Evolutionary conservation across 2,888 invertebrate species (phyloP), one percentile per base, ranked within the genome.

Genomic region (Scotopteryx bipunctaria): DNA sequence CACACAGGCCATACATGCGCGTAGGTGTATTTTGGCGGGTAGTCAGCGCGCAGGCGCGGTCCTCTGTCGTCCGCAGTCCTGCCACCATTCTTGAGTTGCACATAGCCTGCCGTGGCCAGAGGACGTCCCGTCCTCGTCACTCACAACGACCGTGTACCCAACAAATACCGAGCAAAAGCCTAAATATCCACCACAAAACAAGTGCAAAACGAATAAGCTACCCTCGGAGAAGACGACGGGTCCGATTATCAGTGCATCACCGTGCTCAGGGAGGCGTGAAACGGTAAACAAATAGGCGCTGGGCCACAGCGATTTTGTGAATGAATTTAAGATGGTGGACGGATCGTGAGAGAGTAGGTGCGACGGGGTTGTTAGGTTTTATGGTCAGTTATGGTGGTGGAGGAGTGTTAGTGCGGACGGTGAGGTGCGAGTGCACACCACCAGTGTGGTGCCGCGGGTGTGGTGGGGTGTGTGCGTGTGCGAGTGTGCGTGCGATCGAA

Each of bases 301-400:
- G 63, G 79, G 77, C 70, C 71, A 78, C 75, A 83, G 83, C 81
- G 79, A 85, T 84, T 89, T 90, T 89, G 89, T 90, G 89, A 90
- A 90, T 90, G 89, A 89, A 88, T 81, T 84, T 88, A 90, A 89
- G 83, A 90, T 90, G 89, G 89, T 84, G 87, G 89, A 79, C 81
- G 78, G 57, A 62, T 69, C 65, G 76, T 77, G 81, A 76, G 78
- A 73, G 73, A 73, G 76, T 73, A 66, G 67, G 71, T 70, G 73
- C 73, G 74, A 68, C 64, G 64, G 74, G 61, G 71, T 72, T 57
- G 61, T 71, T 35, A 45, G 60, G 58, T 79, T 80, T 74, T 68
- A 65, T 77, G 69, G 63, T 71, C 64, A 63, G 68, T 69, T 68
- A 55, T 65, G 67, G 63, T 64, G 58, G 58, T 55, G 57, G 57